Evolutionary conservation across 2,888 invertebrate species (phyloP).

Genomic region (Callinectes sapidus): DNA sequence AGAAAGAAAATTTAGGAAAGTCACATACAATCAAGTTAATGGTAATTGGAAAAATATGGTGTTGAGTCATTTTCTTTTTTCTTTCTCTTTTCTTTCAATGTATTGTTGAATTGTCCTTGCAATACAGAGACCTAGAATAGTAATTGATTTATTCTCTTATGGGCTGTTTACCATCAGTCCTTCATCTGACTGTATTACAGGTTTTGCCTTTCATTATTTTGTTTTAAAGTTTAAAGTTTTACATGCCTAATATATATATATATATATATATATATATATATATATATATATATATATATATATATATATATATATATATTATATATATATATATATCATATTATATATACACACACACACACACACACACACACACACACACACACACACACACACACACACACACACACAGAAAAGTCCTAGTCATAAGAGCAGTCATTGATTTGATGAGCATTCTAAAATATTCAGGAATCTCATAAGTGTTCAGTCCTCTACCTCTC

Average conservation of each 20-base stretch:
- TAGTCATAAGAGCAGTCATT: not conserved
- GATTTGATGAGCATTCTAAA: not conserved
- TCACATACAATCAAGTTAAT: not conserved
- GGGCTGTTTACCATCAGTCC: not conserved
- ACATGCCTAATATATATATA: no score
- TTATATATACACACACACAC: no score
- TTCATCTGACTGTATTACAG: not conserved
- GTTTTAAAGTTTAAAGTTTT: not conserved
- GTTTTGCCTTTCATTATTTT: not conserved
- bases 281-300: no score
- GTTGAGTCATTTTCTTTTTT: not conserved
- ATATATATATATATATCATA: no score
- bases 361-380: no score
- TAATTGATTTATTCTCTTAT: not conserved
- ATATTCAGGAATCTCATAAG: not conserved
- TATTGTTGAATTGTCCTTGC: not conserved
- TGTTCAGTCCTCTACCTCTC: not conserved
- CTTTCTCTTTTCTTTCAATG: no score
- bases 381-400: no score
- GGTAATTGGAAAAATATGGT: not conserved
- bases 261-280: no score
- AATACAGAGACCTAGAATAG: not conserved
- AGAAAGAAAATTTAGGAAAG: not conserved
- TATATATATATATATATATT: no score
- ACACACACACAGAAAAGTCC: not conserved